Evolutionary conservation across 2,888 invertebrate species (phyloP), one percentile per base, ranked within the genome.

Genomic region (Willowsia nigromaculata): DNA sequence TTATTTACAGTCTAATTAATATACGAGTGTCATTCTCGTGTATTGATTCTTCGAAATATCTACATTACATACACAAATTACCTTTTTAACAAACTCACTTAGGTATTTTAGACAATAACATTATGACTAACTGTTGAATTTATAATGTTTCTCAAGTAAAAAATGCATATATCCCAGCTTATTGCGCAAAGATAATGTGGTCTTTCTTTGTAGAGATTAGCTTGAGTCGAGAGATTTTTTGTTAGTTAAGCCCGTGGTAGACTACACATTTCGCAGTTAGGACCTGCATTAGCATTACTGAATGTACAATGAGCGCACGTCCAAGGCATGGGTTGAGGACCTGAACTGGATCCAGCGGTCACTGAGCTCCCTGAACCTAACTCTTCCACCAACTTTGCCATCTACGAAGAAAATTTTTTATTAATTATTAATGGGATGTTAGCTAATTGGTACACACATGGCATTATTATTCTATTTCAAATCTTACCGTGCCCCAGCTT

Each of bases 241-340:
- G 25, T 33, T 85, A 47, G 7, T 50, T 86, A 82, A 53, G 82
- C 56, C 95, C 96, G 95, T 91, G 98, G 98, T 94, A 98, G 95
- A 94, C 96, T 96, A 95, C 99, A 99, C 95, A 99, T 98, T 94
- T 98, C 98, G 95, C 99, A 99, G 92, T 95, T 95, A 93, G 95
- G 95, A 92, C 95, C 95, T 91, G 96, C 96, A 90, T 96, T 95
- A 91, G 96, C 95, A 95, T 99, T 99, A 94, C 98, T 96, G 95
- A 96, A 99, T 91, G 99, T 99, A 95, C 99, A 99, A 93, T 98
- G 96, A 93, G 96, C 95, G 94, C 99, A 99, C 40, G 97, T 97
- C 99, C 99, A 99, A 93, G 95, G 94, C 5, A 94, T 53, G 11
- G 68, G 47, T 86, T 89, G 65, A 86, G 88, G 76, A 82, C 84